These are phyloP conservation scores for Chlorops oryzae DNA, from an alignment of 1,140 invertebrate species.

Conservation along the genomic window DNA sequence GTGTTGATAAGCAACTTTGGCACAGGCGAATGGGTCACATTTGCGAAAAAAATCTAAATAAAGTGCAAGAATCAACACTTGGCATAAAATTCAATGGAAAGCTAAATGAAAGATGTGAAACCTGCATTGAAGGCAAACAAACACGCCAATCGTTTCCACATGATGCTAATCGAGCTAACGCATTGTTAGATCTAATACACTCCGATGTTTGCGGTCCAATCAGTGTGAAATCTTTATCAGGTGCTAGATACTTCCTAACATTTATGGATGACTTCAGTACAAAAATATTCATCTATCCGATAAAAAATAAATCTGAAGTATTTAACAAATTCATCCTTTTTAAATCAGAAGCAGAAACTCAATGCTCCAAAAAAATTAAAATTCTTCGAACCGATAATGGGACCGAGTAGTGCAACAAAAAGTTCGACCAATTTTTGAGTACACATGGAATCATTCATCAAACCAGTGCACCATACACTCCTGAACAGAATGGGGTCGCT, in stretches of 20 bases:
- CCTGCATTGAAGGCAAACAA: no score
- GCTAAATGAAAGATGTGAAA: no score
- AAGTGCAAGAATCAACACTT: no score
- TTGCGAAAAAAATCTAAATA: no score
- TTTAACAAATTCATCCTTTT: conserved; percentile 32
- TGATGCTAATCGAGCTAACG: no score
- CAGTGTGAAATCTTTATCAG: neutral
- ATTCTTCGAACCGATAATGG: conserved; percentile 4
- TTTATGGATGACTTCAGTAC: conserved; percentile 48
- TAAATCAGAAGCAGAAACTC: conserved; percentile 15
- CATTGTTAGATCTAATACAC: no score
- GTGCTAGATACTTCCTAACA: conserved; percentile 20
- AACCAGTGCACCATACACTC: conserved; percentile 28
- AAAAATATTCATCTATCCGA: conserved; percentile 39
- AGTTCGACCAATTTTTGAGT: neutral
- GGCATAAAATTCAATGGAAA: no score
- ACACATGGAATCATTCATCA: conserved; percentile 11
- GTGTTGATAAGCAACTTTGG: neutral
- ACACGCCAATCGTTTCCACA: no score
- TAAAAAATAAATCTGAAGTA: conserved; percentile 4
- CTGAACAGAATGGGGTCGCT: conserved; percentile 47
- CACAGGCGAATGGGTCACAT: conserved; percentile 1
- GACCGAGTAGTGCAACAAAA: neutral
- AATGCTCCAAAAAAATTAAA: no score
- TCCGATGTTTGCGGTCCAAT: no score